Conservation (phyloP, 2,797 vertebrate genomes). For the Buphagus erythrorhynchus region DNA sequence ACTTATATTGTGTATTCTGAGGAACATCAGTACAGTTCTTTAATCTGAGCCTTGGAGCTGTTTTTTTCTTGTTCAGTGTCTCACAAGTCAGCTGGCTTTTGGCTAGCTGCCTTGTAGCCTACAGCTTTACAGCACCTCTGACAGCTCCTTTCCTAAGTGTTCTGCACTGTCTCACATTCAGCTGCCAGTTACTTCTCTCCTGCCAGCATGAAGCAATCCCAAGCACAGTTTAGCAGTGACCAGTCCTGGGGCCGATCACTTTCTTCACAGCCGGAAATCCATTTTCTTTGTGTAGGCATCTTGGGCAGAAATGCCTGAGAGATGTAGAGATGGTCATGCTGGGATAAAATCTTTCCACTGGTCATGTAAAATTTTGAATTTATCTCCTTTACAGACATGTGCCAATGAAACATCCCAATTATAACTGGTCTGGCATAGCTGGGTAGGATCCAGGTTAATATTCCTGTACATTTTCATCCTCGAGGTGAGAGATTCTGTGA, state of each 20-base stretch:
- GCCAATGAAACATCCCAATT: not conserved
- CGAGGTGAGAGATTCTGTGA: not conserved
- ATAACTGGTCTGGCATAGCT: not conserved
- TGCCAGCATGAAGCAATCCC: not conserved
- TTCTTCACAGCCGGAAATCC: not conserved
- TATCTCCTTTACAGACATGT: not conserved
- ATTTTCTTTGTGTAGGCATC: not conserved
- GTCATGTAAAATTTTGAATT: not conserved
- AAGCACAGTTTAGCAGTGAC: not conserved
- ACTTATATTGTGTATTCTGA: not conserved
- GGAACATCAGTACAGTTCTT: not conserved
- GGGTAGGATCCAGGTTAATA: not conserved
- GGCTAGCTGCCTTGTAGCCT: not conserved
- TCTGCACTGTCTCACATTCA: not conserved
- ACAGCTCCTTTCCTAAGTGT: not conserved
- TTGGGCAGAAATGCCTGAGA: not conserved
- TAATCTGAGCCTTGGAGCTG: not conserved
- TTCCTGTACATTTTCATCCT: not conserved
- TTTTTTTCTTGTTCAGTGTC: not conserved
- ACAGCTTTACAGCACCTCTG: not conserved
- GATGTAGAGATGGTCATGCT: too few relatives aligned
- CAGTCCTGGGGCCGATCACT: not conserved
- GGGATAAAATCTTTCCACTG: not conserved
- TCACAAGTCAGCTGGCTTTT: not conserved
- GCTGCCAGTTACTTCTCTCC: not conserved